Evolutionary conservation across 2,888 invertebrate species (phyloP).

Genomic region (Ctena decussata): DNA sequence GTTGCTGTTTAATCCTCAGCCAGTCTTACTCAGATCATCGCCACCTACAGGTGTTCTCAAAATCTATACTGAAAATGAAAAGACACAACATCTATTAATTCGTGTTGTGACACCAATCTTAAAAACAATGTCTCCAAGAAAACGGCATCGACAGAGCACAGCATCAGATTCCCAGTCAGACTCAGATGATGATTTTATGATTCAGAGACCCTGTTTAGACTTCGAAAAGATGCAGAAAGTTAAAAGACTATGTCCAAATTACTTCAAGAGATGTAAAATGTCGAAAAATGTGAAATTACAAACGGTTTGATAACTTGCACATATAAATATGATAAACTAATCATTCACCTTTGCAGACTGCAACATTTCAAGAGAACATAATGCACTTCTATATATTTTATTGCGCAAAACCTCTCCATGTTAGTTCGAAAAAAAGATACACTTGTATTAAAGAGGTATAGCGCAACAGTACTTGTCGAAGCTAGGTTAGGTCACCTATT

Average conservation of each 20-base stretch:
- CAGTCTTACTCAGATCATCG: conserved; percentile 96
- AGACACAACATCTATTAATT: conserved; percentile 88
- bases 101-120: conserved; percentile 80
- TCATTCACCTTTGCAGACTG: too few relatives aligned
- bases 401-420: too few relatives aligned
- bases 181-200: conserved; percentile 76
- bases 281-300: neutral
- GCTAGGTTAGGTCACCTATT: too few relatives aligned
- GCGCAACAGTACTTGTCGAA: too few relatives aligned
- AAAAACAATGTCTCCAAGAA: conserved; percentile 88
- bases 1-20: conserved; percentile 89
- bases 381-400: too few relatives aligned
- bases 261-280: neutral
- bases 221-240: conserved; percentile 96
- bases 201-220: conserved; percentile 96
- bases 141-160: conserved; percentile 89
- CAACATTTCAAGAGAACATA: too few relatives aligned
- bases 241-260: neutral
- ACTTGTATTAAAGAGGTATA: too few relatives aligned
- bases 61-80: conserved; percentile 88
- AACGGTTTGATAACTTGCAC: neutral
- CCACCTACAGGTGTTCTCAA: conserved; percentile 96
- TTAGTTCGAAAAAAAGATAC: too few relatives aligned
- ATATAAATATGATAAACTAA: too few relatives aligned
- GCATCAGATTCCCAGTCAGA: conserved; percentile 87